phyloP scores from a whole-genome alignment of 2,888 invertebrate species.

The Drosophila mimetica region DNA sequence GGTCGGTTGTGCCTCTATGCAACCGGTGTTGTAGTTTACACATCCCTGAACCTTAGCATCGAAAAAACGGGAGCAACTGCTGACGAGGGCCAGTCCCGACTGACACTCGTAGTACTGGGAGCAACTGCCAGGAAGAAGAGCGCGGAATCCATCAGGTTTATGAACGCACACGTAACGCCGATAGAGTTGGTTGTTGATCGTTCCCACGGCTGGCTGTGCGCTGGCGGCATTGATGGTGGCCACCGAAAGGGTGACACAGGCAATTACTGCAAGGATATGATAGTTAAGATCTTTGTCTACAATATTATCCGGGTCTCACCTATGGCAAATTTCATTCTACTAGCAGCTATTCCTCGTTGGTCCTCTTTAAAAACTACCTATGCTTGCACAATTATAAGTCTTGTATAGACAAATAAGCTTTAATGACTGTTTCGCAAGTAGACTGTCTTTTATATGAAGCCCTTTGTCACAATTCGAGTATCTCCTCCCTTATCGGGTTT shows the following conservation, averaged over 20 bases:
- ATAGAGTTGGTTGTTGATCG: constrained; percentile 70
- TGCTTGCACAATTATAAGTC: constrained; percentile 32
- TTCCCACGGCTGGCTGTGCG: constrained; percentile 40
- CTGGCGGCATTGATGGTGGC: constrained; percentile 60
- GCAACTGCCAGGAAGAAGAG: constrained; percentile 81
- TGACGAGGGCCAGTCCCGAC: constrained; percentile 56
- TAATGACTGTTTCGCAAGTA: constrained; percentile 53
- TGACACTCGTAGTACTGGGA: constrained; percentile 79
- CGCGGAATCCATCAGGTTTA: constrained; percentile 74
- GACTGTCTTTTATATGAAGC: constrained; percentile 58
- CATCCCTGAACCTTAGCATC: constrained; percentile 68
- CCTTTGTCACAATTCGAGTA: not conserved
- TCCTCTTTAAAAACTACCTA: constrained; percentile 13
- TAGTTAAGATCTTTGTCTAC: constrained; percentile 21
- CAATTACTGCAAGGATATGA: constrained; percentile 43
- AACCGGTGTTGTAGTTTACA: constrained; percentile 71
- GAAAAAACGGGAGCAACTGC: constrained; percentile 67
- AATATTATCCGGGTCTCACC: constrained; percentile 38
- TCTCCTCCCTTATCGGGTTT: constrained; percentile 45
- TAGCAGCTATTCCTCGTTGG: constrained; percentile 55
- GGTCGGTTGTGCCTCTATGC: constrained; percentile 57
- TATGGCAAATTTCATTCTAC: constrained; percentile 57
- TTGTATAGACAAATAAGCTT: constrained; percentile 37
- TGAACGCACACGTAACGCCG: constrained; percentile 71
- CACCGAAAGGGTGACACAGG: constrained; percentile 51